Base-by-base conservation (phyloP, 64 coral and sea anemone genomes). In the Exaiptasia diaphana region DNA sequence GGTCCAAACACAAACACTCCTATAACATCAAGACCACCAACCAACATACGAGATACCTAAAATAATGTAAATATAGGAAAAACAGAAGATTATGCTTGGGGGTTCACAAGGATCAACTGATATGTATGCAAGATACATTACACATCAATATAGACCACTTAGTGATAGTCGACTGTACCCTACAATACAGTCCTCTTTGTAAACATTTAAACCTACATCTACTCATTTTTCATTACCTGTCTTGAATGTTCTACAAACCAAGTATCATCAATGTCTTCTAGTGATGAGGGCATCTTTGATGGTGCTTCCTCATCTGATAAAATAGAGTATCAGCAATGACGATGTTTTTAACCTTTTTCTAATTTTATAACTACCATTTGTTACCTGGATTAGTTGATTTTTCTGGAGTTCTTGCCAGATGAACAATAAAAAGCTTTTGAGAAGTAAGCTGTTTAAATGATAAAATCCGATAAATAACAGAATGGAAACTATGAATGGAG, bases 1-100 rank as follows among this genome's bases (percentile, higher is more conserved):
- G 83, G 72, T 13, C 83, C 83, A 86, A 86, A 86, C 42, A 74
- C 71, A 62, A 86, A 86, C 59, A 86, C 32, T 50, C 83, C 83
- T 38, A 86, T 25, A 23, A 86, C 41, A 36, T 77, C 83, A 9
- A 77, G 21, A 15, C 83, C 83, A 67, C 83, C 83, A 30, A 68
- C 70, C 73, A 86, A 29, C 83, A 86, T 86, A 41, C 83, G 68
- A 21, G 83, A 77, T 29, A 86, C 83, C 81, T 84, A 25, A 36
- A 3, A 38, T 44, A 63, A 24, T 37, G 28, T 62, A 79, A 44
- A 25, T 18, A 63, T 60, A 18, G n/a, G 4, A 46, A 34, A 21
- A 73, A 25, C 15, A 9, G 53, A 30, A 50, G 18, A 25, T 49
- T 27, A 14, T 49, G 35, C 11, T 15, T 32, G 0, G 46, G 31